These are phyloP conservation scores for Dromas ardeola DNA, from an alignment of 2,113 vertebrate genomes.

Conservation along the genomic window DNA sequence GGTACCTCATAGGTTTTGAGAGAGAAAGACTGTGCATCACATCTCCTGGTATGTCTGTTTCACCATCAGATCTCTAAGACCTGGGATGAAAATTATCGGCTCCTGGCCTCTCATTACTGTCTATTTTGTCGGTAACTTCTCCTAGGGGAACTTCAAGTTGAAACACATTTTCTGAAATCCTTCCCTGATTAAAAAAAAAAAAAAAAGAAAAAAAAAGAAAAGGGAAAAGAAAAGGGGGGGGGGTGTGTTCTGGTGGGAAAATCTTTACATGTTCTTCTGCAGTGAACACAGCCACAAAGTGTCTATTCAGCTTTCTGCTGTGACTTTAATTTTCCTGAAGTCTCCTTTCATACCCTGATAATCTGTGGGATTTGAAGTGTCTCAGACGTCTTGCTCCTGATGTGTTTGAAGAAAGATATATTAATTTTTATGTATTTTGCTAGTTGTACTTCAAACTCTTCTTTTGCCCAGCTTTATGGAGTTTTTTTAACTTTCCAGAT, in stretches of 20 bases:
- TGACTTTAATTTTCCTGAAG: not conserved
- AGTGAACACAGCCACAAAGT: not conserved
- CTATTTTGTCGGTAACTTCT: not conserved
- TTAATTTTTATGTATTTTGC: constrained; percentile 2
- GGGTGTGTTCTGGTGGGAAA: not conserved
- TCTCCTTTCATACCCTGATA: not conserved
- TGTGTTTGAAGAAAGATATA: not conserved
- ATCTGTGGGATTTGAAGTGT: not conserved
- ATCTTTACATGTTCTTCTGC: not conserved
- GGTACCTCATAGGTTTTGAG: not conserved
- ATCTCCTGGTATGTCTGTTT: not conserved
- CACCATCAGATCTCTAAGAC: not conserved
- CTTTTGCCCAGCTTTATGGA: not conserved
- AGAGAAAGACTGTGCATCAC: not conserved
- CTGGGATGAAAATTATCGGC: not conserved
- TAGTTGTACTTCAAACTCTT: not conserved
- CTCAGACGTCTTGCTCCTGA: not conserved
- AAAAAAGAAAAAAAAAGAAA: fast-evolving
- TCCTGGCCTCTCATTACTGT: not conserved
- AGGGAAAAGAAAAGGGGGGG: not conserved
- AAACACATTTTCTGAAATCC: not conserved
- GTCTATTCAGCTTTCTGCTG: not conserved
- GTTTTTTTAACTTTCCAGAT: not conserved
- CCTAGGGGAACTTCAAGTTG: not conserved
- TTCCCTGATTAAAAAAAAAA: not conserved